phyloP scores from a whole-genome alignment of 2,113 vertebrate species.

The Neoarius graeffei region DNA sequence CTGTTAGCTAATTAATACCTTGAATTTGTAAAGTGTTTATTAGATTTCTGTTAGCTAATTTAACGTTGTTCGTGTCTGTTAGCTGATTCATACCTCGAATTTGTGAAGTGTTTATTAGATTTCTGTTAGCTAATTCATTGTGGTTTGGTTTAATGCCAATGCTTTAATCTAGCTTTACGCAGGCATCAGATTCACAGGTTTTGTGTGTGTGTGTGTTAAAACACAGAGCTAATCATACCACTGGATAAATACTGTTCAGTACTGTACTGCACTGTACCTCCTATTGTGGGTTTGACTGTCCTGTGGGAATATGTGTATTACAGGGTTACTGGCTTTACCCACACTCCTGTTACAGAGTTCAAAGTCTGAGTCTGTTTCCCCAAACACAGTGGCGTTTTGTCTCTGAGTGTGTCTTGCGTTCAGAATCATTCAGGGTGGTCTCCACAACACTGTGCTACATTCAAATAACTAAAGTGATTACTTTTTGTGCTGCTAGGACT shows the following conservation, averaged over 20 bases:
- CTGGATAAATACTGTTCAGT: not conserved
- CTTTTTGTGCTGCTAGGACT: not conserved
- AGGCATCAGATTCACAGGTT: not conserved
- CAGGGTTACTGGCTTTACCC: conserved; percentile 3
- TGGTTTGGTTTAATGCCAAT: not conserved
- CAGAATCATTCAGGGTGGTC: conserved; percentile 26
- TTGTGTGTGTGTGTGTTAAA: not conserved
- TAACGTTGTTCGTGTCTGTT: no score
- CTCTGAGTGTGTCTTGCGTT: conserved; percentile 28
- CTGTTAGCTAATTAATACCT: no score
- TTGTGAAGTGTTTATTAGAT: not conserved
- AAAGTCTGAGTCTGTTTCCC: conserved; percentile 45
- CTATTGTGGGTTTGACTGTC: conserved; percentile 1
- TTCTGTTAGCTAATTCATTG: not conserved
- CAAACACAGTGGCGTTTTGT: conserved; percentile 45
- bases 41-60: no score
- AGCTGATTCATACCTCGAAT: no score
- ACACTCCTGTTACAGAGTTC: conserved; percentile 19
- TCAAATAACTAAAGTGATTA: not conserved
- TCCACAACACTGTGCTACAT: conserved; percentile 25
- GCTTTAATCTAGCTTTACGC: not conserved
- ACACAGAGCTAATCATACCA: not conserved
- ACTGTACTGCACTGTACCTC: not conserved
- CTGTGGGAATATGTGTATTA: conserved; percentile 8
- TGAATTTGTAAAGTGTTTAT: no score